Evolutionary conservation across 2,797 vertebrate species (phyloP).

Genomic region (Enteromius fasciolatus): DNA sequence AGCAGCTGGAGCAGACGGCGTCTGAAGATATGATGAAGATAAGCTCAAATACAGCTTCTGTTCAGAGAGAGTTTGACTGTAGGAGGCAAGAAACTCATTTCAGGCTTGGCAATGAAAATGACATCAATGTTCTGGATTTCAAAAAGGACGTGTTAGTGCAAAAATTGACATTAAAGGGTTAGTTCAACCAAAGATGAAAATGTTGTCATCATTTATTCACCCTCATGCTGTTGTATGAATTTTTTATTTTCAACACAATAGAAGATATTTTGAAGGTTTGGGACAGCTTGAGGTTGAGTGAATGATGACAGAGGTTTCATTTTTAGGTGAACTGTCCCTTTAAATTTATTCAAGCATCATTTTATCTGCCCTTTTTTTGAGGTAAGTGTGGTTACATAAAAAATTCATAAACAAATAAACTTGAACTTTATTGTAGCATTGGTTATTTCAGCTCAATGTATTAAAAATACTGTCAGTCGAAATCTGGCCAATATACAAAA

Average conservation of each 20-base stretch:
- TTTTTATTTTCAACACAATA: not conserved
- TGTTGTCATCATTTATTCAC: not conserved
- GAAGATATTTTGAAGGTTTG: too few species aligned
- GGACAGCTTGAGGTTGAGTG: not conserved
- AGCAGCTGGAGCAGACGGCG: not conserved
- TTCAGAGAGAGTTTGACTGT: not conserved
- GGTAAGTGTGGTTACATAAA: not conserved
- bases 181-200: not conserved
- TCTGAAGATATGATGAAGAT: not conserved
- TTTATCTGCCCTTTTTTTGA: not conserved
- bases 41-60: not conserved
- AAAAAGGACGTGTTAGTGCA: not conserved
- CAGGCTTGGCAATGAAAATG: not conserved
- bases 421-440: not conserved
- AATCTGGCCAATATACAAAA: not conserved
- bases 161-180: not conserved
- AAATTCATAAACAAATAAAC: not conserved
- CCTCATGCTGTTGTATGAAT: not conserved
- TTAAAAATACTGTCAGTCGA: conserved; percentile 1
- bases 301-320: not conserved
- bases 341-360: not conserved
- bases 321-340: not conserved
- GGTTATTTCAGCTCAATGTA: conserved; percentile 4
- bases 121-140: not conserved
- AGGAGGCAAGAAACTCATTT: not conserved